Conservation (phyloP, 2,797 vertebrate genomes). For the Sternotherus odoratus region DNA sequence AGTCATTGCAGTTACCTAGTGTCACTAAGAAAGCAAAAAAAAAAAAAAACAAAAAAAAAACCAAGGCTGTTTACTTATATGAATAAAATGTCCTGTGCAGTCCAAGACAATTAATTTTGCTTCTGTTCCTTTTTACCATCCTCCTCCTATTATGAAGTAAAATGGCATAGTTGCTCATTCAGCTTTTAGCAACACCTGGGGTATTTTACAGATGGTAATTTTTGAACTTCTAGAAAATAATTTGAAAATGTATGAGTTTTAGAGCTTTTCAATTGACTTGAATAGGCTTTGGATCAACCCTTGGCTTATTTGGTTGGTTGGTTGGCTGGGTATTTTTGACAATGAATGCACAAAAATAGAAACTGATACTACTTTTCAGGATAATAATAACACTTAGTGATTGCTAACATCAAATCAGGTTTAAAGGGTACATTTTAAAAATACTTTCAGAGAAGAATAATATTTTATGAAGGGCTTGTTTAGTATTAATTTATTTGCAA, state of each 20-base stretch:
- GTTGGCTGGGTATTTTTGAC: not conserved
- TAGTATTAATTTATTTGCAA: not conserved
- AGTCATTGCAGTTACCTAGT: not conserved
- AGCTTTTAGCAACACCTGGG: constrained; percentile 35
- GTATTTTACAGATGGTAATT: not conserved
- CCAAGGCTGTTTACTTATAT: not conserved
- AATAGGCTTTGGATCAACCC: constrained; percentile 24
- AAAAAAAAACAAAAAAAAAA: constrained; percentile 41
- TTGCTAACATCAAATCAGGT: constrained; percentile 24
- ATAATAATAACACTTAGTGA: constrained; percentile 37
- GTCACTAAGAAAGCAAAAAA: constrained; percentile 27
- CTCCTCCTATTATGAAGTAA: not conserved
- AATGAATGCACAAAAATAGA: constrained; percentile 23
- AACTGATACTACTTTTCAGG: not conserved
- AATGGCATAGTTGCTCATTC: constrained; percentile 24
- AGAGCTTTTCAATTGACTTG: not conserved
- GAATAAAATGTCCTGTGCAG: not conserved
- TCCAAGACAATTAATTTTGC: not conserved
- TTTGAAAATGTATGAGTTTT: not conserved
- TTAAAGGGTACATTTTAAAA: not conserved
- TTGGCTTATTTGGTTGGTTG: not conserved
- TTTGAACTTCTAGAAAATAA: constrained; percentile 3
- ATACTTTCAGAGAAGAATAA: not conserved
- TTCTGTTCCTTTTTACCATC: not conserved
- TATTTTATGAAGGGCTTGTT: not conserved